These are phyloP conservation scores for Diarsia mendica DNA, from an alignment of 2,888 invertebrate genomes.

Conservation along the genomic window DNA sequence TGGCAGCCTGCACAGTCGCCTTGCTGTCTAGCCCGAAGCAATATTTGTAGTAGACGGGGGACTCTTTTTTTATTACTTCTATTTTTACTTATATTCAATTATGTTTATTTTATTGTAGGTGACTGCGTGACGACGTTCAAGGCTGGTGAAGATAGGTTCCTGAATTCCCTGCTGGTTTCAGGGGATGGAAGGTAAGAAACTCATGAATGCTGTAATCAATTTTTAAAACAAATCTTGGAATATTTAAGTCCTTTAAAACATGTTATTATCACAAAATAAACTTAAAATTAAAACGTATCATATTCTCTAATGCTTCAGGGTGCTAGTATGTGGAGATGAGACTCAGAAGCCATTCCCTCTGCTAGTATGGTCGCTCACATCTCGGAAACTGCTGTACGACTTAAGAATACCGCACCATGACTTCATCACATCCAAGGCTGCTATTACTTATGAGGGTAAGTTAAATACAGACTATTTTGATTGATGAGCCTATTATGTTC, in stretches of 20 bases:
- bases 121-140: conserved; percentile 96
- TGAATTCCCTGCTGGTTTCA: conserved; percentile 96
- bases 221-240: too few relatives aligned
- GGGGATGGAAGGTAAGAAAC: conserved; percentile 94
- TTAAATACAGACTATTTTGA: neutral
- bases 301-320: conserved; percentile 82
- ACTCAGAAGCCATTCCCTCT: conserved; percentile 97
- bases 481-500: neutral
- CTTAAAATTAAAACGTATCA: too few relatives aligned
- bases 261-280: neutral
- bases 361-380: conserved; percentile 96
- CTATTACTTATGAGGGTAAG: conserved; percentile 95
- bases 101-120: conserved; percentile 88
- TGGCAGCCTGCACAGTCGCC: too few relatives aligned
- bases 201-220: neutral
- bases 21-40: too few relatives aligned
- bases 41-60: too few relatives aligned
- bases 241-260: neutral
- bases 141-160: conserved; percentile 96
- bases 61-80: too few relatives aligned
- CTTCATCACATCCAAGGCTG: conserved; percentile 95
- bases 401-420: conserved; percentile 97
- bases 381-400: conserved; percentile 95
- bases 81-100: too few relatives aligned
- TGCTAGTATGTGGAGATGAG: conserved; percentile 97